Conservation (phyloP, 1,140 invertebrate genomes). For the Phocides pigmalion region DNA sequence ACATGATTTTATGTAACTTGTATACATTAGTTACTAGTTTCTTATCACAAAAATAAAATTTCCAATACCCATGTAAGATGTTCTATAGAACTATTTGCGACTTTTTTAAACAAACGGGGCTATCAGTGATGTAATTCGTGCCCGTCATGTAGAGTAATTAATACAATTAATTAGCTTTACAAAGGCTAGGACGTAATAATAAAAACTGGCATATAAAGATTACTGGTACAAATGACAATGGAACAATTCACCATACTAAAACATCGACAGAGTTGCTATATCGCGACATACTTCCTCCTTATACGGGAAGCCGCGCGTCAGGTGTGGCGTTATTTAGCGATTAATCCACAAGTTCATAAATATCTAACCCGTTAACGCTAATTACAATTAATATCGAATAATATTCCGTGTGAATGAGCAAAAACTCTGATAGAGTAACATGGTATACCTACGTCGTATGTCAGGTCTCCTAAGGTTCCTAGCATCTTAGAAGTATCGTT, state of each 20-base stretch:
- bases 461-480: slow-evolving; percentile 29
- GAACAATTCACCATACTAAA: slow-evolving; percentile 8
- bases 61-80: background rate
- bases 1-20: too few species aligned
- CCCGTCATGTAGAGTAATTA: background rate
- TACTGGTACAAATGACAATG: slow-evolving; percentile 22
- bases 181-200: background rate
- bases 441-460: slow-evolving; percentile 38
- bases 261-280: slow-evolving; percentile 13
- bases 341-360: slow-evolving; percentile 12
- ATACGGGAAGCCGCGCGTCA: slow-evolving; percentile 12
- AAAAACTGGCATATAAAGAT: background rate
- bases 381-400: slow-evolving; percentile 31
- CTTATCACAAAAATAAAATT: background rate
- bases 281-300: slow-evolving; percentile 12
- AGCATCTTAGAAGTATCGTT: slow-evolving; percentile 36
- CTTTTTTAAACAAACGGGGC: background rate
- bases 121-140: background rate
- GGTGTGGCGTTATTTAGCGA: slow-evolving; percentile 14
- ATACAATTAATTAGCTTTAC: background rate
- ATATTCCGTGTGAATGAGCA: slow-evolving; percentile 37
- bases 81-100: background rate
- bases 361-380: slow-evolving; percentile 13
- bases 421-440: slow-evolving; percentile 30
- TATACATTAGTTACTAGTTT: too few species aligned